A percentile compares a stretch with the other conserved stretches of the same genome.
Evolutionary conservation across 2,797 vertebrate genomes (phyloP).

Genomic region (Distichodus sexfasciatus): DNA sequence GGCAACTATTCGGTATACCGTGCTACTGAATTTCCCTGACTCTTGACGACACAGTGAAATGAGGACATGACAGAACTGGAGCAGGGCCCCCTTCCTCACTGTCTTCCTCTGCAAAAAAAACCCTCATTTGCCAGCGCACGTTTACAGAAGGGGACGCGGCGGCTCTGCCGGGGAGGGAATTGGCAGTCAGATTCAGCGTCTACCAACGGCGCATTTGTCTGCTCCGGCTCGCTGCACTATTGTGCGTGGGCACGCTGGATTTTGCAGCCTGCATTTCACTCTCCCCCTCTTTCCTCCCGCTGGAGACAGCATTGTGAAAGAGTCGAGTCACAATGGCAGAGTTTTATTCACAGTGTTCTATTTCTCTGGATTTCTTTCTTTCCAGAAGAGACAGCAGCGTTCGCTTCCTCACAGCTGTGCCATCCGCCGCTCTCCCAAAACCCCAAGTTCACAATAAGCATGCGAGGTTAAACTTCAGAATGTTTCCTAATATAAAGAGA

Average conservation of each 20-base stretch:
- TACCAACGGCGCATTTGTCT: slow-evolving; percentile 42
- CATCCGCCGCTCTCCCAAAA: not conserved
- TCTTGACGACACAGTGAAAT: slow-evolving; percentile 53
- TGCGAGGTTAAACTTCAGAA: slow-evolving; percentile 29
- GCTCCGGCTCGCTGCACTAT: slow-evolving; percentile 23
- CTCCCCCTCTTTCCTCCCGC: slow-evolving; percentile 22
- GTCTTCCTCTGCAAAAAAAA: slow-evolving; percentile 23
- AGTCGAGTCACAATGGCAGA: slow-evolving; percentile 18
- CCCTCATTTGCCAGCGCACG: slow-evolving; percentile 43
- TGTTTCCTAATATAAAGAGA: slow-evolving; percentile 4
- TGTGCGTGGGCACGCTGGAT: slow-evolving; percentile 25
- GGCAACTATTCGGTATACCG: slow-evolving; percentile 40
- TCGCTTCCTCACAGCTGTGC: slow-evolving; percentile 36
- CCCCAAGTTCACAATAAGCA: slow-evolving; percentile 4
- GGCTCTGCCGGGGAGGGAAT: slow-evolving; percentile 35
- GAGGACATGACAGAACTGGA: slow-evolving; percentile 49
- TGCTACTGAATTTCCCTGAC: no score
- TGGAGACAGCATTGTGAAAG: slow-evolving; percentile 7
- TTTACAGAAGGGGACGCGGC: slow-evolving; percentile 38
- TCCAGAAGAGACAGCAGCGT: slow-evolving; percentile 43
- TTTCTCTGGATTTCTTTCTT: slow-evolving; percentile 28
- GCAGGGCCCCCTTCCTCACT: slow-evolving; percentile 46
- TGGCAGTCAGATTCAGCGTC: slow-evolving; percentile 45
- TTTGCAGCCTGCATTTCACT: slow-evolving; percentile 20
- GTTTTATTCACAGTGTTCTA: slow-evolving; percentile 20